These are phyloP conservation scores for Ifrita kowaldi DNA, from an alignment of 2,113 vertebrate genomes.

Conservation along the genomic window DNA sequence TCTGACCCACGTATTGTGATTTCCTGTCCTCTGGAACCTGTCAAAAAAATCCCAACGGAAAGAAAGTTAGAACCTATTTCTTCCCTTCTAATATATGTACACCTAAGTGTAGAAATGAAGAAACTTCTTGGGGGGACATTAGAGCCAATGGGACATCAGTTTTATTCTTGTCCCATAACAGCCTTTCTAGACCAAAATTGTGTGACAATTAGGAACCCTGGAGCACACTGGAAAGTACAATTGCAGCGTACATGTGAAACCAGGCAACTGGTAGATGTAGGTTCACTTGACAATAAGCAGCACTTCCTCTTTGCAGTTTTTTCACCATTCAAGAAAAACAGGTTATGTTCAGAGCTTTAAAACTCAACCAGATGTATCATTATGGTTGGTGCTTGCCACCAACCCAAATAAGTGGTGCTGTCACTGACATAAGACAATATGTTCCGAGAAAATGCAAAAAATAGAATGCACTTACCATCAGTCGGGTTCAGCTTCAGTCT, in stretches of 20 bases:
- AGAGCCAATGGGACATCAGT: not conserved
- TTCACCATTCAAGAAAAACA: not conserved
- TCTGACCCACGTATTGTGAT: conserved; percentile 89
- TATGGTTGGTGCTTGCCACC: not conserved
- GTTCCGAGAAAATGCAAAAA: not conserved
- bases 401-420: not conserved
- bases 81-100: not conserved
- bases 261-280: not conserved
- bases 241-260: not conserved
- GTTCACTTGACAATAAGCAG: not conserved
- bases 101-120: not conserved
- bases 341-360: not conserved
- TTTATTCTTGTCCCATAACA: not conserved
- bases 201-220: not conserved
- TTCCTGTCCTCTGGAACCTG: conserved; percentile 88
- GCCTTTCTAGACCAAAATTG: not conserved
- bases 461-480: conserved; percentile 75
- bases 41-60: not conserved
- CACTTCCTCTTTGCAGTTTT: not conserved
- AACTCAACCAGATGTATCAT: not conserved
- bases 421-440: not conserved
- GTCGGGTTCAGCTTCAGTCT: conserved; percentile 87
- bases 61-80: not conserved
- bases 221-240: not conserved
- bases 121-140: not conserved